These are phyloP conservation scores for Rhabdornis inornatus DNA, from an alignment of 2,113 vertebrate species.

Conservation along the genomic window DNA sequence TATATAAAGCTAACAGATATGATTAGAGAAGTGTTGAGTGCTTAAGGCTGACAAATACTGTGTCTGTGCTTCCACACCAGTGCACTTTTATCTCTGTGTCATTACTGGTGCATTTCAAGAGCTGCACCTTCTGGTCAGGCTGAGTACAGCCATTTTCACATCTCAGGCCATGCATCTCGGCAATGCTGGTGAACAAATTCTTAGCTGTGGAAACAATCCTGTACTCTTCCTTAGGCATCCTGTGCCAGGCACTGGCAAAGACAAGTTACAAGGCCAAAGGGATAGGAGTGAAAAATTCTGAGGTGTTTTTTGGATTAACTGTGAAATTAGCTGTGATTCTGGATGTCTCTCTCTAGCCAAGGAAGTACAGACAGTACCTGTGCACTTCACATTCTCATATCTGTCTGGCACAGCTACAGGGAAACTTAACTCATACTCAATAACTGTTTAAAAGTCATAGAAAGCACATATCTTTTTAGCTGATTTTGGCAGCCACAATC, in stretches of 20 bases:
- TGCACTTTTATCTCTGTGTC: background rate
- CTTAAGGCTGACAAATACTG: background rate
- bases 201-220: background rate
- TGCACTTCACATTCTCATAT: background rate
- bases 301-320: background rate
- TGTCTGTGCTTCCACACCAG: background rate
- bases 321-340: background rate
- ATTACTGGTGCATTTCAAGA: accelerated
- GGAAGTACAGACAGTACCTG: background rate
- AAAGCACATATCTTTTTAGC: background rate
- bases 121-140: background rate
- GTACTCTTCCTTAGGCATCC: background rate
- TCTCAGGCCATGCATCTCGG: background rate
- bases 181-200: background rate
- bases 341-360: background rate
- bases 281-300: background rate
- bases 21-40: background rate
- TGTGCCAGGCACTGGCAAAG: background rate
- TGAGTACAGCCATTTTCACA: background rate
- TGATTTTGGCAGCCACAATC: background rate
- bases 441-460: background rate
- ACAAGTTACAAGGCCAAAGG: background rate
- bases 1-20: background rate
- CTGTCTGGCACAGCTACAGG: background rate
- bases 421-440: background rate